Evolutionary conservation across 2,888 invertebrate species (phyloP).

Genomic region (Glaucopsyche alexis): DNA sequence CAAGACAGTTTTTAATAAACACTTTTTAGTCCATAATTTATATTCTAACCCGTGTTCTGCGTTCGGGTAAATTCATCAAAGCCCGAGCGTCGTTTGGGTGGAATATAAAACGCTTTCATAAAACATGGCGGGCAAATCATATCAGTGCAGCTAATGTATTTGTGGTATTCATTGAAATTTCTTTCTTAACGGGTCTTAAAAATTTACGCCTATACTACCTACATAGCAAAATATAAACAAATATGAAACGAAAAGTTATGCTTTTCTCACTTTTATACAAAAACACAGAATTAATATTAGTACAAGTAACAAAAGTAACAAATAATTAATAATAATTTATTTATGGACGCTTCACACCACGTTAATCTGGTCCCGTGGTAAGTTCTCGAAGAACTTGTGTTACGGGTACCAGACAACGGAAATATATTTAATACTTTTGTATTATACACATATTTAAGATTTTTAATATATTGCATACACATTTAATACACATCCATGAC

Average conservation of each 20-base stretch:
- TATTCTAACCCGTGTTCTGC: neutral
- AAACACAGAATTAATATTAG: too few species aligned
- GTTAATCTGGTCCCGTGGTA: too few species aligned
- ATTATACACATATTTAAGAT: too few species aligned
- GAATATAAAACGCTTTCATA: slow-evolving; percentile 18
- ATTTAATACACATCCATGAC: too few species aligned
- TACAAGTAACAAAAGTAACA: too few species aligned
- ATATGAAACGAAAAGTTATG: neutral
- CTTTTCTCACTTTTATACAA: too few species aligned
- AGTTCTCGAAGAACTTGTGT: too few species aligned
- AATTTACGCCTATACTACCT: neutral
- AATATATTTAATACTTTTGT: too few species aligned
- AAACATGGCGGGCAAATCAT: slow-evolving; percentile 7
- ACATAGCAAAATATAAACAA: neutral
- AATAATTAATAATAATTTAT: too few species aligned
- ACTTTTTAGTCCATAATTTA: slow-evolving; percentile 2
- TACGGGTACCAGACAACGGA: too few species aligned
- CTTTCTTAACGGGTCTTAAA: neutral
- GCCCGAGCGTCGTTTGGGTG: neutral
- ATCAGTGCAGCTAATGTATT: neutral
- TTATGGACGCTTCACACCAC: too few species aligned
- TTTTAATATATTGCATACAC: too few species aligned
- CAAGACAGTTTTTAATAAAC: slow-evolving; percentile 12
- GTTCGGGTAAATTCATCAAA: neutral
- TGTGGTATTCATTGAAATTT: neutral